Evolutionary conservation across 2,797 vertebrate species (phyloP).

Genomic region (Gallirallus australis): DNA sequence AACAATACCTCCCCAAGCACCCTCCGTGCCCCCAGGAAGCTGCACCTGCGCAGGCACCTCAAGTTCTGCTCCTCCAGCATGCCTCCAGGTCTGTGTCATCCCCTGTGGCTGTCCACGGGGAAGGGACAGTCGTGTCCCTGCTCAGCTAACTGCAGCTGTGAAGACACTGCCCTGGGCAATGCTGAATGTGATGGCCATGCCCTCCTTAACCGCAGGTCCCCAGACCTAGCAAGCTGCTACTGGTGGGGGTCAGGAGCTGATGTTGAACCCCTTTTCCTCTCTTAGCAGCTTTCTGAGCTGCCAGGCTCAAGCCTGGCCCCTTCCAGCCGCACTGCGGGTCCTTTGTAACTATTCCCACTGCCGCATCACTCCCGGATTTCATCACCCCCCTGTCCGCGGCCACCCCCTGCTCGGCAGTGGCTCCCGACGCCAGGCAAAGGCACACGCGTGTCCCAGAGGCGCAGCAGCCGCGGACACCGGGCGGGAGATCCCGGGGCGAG

Average conservation of each 20-base stretch:
- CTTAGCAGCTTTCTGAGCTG: not conserved
- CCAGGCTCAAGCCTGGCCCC: not conserved
- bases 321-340: accelerated
- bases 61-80: not conserved
- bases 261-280: not conserved
- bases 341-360: not conserved
- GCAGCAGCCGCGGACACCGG: not conserved
- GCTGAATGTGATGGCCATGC: not conserved
- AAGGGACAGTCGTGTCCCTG: not conserved
- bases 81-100: not conserved
- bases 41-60: not conserved
- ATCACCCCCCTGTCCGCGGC: not conserved
- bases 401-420: not conserved
- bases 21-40: not conserved
- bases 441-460: not conserved
- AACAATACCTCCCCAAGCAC: not conserved
- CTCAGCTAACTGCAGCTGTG: not conserved
- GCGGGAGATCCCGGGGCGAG: not conserved
- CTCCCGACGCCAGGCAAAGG: not conserved
- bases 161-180: not conserved
- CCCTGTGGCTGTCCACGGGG: not conserved
- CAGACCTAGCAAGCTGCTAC: not conserved
- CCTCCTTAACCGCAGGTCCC: not conserved
- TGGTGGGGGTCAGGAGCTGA: not conserved
- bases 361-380: accelerated